phyloP scores from a whole-genome alignment of 2,113 vertebrate genomes.

The Melanocharis versteri region DNA sequence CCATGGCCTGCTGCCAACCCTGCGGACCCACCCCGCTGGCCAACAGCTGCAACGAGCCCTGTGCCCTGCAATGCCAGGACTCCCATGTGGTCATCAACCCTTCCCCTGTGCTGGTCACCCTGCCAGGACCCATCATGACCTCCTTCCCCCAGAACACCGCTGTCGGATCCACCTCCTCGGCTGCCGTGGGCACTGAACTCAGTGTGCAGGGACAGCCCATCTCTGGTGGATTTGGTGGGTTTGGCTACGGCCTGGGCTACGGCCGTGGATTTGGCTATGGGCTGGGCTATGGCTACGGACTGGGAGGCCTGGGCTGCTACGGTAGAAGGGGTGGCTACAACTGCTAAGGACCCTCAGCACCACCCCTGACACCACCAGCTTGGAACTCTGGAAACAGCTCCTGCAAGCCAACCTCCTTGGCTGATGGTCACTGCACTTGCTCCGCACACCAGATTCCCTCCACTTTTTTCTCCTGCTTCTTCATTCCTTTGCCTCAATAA shows the following conservation, averaged over 20 bases:
- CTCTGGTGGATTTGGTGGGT: background rate
- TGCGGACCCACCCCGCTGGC: background rate
- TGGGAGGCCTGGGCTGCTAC: background rate
- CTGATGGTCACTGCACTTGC: accelerated
- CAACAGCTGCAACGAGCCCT: background rate
- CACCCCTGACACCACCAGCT: background rate
- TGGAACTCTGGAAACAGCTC: accelerated
- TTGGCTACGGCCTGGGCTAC: background rate
- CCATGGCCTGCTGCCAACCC: background rate
- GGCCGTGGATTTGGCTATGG: background rate
- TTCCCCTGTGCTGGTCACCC: no score
- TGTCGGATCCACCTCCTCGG: no score
- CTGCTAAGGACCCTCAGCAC: background rate
- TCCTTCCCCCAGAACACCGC: no score
- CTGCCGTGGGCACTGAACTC: no score
- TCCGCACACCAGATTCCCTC: no score
- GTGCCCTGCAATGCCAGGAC: background rate
- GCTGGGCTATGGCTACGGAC: background rate
- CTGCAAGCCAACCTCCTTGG: accelerated
- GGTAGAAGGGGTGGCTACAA: background rate
- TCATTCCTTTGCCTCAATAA: background rate
- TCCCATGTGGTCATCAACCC: no score
- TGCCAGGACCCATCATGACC: no score
- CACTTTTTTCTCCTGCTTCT: background rate
- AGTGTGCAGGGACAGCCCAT: background rate